phyloP scores from a whole-genome alignment of 2,113 vertebrate genomes.

The Pedetes capensis region DNA sequence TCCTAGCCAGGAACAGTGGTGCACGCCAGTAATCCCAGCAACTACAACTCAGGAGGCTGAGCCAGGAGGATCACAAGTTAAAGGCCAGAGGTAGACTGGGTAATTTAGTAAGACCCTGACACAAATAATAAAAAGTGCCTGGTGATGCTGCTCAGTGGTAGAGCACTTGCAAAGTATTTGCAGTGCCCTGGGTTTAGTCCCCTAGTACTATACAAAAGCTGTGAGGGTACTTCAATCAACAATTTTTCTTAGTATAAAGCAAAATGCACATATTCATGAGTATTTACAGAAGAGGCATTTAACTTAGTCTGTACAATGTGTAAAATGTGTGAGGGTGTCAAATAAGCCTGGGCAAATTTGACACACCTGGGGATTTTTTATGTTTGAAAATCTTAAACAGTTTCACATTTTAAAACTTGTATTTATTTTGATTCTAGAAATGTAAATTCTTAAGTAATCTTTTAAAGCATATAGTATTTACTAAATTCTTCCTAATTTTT shows the following conservation, averaged over 20 bases:
- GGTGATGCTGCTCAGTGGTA: too few relatives aligned
- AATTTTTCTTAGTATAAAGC: conserved; percentile 22
- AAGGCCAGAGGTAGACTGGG: too few relatives aligned
- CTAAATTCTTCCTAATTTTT: conserved; percentile 9
- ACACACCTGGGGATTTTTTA: background rate
- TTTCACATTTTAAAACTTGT: conserved; percentile 2
- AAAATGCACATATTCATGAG: background rate
- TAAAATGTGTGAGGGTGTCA: background rate
- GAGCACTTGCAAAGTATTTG: too few relatives aligned
- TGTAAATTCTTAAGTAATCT: conserved; percentile 19
- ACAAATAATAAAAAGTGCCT: too few relatives aligned
- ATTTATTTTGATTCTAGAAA: conserved; percentile 37
- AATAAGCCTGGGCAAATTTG: background rate
- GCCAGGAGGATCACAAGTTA: too few relatives aligned
- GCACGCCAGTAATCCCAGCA: too few relatives aligned
- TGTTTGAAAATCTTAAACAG: background rate
- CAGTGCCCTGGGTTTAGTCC: too few relatives aligned
- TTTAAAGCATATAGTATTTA: background rate
- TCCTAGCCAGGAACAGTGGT: too few relatives aligned
- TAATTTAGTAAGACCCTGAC: too few relatives aligned
- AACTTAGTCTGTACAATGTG: background rate
- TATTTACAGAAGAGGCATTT: background rate
- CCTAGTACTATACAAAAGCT: too few relatives aligned
- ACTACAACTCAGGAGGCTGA: too few relatives aligned
- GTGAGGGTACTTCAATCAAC: too few relatives aligned